Conservation (phyloP, 2,888 invertebrate genomes). For the Plebejus anna region DNA sequence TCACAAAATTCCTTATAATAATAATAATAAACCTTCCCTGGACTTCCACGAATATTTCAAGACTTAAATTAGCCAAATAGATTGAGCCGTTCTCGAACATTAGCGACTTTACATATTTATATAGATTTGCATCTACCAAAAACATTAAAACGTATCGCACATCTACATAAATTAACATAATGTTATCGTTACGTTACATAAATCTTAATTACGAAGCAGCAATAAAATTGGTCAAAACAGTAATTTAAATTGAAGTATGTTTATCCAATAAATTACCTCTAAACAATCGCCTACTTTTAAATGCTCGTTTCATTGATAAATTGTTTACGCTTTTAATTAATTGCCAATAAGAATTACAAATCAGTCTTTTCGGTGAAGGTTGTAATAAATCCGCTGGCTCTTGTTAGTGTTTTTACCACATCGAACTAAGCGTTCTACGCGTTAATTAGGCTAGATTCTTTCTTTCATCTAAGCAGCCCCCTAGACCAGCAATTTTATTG, state of each 20-base stretch:
- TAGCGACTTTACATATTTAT: too few species aligned
- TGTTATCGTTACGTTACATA: constrained; percentile 4
- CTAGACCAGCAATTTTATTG: too few species aligned
- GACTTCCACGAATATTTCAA: too few species aligned
- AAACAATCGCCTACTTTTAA: background rate
- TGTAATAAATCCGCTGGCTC: background rate
- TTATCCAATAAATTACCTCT: background rate
- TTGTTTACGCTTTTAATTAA: constrained; percentile 4
- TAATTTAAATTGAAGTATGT: constrained; percentile 10
- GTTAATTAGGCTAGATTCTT: too few species aligned
- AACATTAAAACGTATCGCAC: background rate
- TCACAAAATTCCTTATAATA: too few species aligned
- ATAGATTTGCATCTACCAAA: background rate
- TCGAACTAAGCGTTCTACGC: background rate
- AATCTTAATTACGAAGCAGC: background rate
- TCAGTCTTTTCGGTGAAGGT: constrained; percentile 3
- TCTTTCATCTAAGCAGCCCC: too few species aligned
- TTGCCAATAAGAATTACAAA: constrained; percentile 10
- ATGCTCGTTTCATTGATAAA: background rate
- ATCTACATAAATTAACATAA: constrained; percentile 10
- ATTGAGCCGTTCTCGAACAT: too few species aligned
- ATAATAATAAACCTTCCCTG: too few species aligned
- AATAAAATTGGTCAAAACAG: constrained; percentile 11
- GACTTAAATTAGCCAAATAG: too few species aligned
- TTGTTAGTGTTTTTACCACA: background rate